These are phyloP conservation scores for Oryzias celebensis DNA, from an alignment of 2,113 vertebrate genomes.

Conservation along the genomic window DNA sequence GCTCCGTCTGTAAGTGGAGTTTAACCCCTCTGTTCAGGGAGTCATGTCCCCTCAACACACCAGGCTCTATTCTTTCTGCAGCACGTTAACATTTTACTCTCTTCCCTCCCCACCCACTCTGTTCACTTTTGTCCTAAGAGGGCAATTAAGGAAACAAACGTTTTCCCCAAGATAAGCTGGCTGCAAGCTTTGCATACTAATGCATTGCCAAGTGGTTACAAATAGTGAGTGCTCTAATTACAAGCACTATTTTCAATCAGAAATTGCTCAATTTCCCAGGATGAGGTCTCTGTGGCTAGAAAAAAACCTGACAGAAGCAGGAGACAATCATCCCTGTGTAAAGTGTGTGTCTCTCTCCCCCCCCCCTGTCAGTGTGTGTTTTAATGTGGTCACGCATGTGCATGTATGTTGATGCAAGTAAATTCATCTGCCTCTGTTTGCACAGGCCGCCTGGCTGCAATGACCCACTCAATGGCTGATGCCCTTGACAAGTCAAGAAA, in stretches of 20 bases:
- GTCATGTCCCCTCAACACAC: constrained; percentile 70
- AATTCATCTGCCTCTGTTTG: constrained; percentile 50
- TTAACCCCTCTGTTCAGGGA: constrained; percentile 78
- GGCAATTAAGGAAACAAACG: constrained; percentile 90
- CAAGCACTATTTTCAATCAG: constrained; percentile 83
- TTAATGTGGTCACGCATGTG: constrained; percentile 29
- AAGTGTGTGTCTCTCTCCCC: constrained; percentile 50
- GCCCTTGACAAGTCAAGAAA: constrained; percentile 70
- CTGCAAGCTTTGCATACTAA: constrained; percentile 89
- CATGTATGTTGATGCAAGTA: constrained; percentile 50
- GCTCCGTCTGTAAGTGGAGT: constrained; percentile 74
- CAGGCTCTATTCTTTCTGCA: constrained; percentile 72
- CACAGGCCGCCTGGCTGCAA: constrained; percentile 20
- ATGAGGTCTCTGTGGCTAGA: constrained; percentile 76
- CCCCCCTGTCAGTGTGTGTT: constrained; percentile 36
- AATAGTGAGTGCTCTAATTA: constrained; percentile 84
- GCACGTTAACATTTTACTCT: constrained; percentile 78
- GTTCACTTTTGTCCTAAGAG: constrained; percentile 89
- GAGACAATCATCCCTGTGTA: constrained; percentile 72
- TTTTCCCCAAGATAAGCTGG: constrained; percentile 86
- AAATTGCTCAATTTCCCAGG: constrained; percentile 82
- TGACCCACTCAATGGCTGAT: constrained; percentile 57
- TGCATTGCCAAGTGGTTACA: constrained; percentile 84
- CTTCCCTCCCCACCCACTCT: constrained; percentile 70
- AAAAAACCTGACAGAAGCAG: constrained; percentile 67